Conservation (phyloP, 2,113 vertebrate species). For the Narcine bancroftii region DNA sequence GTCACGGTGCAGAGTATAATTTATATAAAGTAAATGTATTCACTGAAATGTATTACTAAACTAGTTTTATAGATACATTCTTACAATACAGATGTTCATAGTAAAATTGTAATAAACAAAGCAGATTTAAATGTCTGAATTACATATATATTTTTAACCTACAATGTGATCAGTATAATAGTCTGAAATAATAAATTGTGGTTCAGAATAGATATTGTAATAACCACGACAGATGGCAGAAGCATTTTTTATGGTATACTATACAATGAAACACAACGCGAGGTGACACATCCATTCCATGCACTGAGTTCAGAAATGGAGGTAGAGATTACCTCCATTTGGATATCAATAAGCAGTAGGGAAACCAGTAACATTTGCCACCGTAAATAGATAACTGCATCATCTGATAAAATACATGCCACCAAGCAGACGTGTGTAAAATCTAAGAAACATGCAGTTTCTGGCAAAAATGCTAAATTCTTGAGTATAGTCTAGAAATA, state of each 20-base stretch:
- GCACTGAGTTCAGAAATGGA: neutral
- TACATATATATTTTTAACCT: neutral
- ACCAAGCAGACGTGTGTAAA: neutral
- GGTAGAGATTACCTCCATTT: neutral
- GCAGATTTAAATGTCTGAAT: neutral
- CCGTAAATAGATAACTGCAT: neutral
- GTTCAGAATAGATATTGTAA: neutral
- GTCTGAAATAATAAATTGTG: neutral
- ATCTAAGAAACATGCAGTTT: conserved; percentile 23
- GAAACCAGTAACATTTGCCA: neutral
- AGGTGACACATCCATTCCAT: neutral
- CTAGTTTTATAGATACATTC: neutral
- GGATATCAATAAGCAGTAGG: neutral
- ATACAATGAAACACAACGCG: neutral
- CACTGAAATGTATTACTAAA: too few relatives aligned
- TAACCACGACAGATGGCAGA: too few relatives aligned
- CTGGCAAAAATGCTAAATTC: neutral
- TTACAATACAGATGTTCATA: neutral
- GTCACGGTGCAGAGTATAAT: neutral
- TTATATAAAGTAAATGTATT: neutral
- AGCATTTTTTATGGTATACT: neutral
- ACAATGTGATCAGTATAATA: neutral
- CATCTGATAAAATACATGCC: neutral
- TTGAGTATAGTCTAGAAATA: neutral
- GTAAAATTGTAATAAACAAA: neutral